Evolutionary conservation across 1,140 invertebrate genomes (phyloP).

Genomic region (Drosophila serrata): DNA sequence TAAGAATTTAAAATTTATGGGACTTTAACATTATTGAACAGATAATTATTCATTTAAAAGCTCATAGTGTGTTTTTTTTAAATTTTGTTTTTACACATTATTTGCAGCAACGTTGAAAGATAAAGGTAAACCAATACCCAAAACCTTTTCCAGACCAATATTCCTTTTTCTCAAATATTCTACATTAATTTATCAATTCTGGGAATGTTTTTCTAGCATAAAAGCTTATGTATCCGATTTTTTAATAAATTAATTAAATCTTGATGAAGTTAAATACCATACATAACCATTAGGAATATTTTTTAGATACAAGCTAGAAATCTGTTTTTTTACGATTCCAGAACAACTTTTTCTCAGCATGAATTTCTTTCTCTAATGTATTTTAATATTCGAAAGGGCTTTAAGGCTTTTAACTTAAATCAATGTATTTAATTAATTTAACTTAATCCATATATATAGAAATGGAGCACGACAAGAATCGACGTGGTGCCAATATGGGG

Average conservation of each 20-base stretch:
- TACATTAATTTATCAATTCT: no score
- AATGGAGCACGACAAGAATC: slow-evolving; percentile 70
- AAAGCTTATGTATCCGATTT: neutral
- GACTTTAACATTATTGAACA: neutral
- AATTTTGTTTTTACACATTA: neutral
- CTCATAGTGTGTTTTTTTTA: neutral
- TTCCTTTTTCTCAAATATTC: neutral
- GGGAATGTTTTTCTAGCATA: neutral
- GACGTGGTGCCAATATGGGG: slow-evolving; percentile 85
- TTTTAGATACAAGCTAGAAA: no score
- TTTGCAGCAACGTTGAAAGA: slow-evolving; percentile 37
- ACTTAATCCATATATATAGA: slow-evolving; percentile 37
- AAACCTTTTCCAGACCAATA: neutral
- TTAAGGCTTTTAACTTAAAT: neutral
- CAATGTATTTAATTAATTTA: neutral
- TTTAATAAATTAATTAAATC: no score
- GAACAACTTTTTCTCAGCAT: neutral
- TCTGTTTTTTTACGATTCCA: no score
- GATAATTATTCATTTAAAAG: neutral
- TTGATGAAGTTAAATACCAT: neutral
- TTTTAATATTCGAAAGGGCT: neutral
- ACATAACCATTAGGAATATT: no score
- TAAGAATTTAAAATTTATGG: neutral
- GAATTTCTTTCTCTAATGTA: no score
- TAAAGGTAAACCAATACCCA: slow-evolving; percentile 32